Conservation (phyloP, 2,113 vertebrate genomes). For the Pogona vitticeps region DNA sequence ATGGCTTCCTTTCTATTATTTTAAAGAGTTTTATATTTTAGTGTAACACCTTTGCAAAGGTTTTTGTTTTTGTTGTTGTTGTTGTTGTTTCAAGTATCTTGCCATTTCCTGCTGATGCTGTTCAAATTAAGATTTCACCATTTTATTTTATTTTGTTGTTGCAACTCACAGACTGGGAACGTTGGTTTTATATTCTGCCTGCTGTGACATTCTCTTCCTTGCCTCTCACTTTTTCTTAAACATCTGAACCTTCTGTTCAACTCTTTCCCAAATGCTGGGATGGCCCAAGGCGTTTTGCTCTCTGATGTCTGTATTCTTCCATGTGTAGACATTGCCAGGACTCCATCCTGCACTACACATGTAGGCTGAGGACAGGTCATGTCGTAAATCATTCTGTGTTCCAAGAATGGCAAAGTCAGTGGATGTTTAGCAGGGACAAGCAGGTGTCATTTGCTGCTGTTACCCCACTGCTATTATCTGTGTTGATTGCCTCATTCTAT, state of each 20-base stretch:
- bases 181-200: not conserved
- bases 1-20: constrained; percentile 36
- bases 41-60: constrained; percentile 18
- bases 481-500: too few species aligned
- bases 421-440: too few species aligned
- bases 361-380: too few species aligned
- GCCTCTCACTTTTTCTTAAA: not conserved
- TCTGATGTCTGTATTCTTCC: not conserved
- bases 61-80: not conserved
- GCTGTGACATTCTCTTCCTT: not conserved
- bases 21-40: constrained; percentile 39
- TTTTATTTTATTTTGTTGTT: not conserved
- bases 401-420: too few species aligned
- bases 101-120: not conserved
- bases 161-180: not conserved
- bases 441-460: too few species aligned
- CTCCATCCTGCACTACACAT: too few species aligned
- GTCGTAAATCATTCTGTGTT: too few species aligned
- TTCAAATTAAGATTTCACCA: not conserved
- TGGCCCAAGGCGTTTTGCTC: not conserved
- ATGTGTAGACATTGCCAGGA: not conserved
- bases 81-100: not conserved
- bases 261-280: not conserved
- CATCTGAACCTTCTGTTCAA: not conserved
- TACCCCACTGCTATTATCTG: too few species aligned